These are phyloP conservation scores for Lycodopsis pacificus DNA, from an alignment of 2,797 vertebrate genomes.

Conservation along the genomic window DNA sequence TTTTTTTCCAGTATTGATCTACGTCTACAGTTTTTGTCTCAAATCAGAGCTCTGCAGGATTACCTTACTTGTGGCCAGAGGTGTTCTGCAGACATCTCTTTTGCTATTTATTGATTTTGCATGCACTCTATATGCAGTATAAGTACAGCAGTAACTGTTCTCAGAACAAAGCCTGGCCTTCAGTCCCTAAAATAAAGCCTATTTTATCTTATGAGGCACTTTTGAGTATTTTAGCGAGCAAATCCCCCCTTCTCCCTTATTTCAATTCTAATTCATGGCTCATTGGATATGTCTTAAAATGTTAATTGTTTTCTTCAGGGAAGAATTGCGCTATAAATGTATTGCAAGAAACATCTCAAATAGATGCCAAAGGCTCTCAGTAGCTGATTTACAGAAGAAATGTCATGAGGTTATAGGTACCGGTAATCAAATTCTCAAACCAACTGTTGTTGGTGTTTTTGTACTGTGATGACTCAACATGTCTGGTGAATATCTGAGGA, in stretches of 20 bases:
- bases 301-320: neutral
- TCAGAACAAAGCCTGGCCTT: neutral
- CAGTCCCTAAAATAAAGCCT: neutral
- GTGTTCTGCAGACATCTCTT: slow-evolving; percentile 5
- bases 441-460: neutral
- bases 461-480: neutral
- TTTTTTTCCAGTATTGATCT: slow-evolving; percentile 13
- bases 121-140: neutral
- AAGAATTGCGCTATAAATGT: neutral
- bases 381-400: neutral
- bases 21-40: slow-evolving; percentile 15
- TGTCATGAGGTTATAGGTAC: neutral
- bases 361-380: neutral
- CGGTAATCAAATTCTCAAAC: neutral
- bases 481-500: neutral
- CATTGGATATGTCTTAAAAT: neutral
- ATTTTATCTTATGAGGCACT: neutral
- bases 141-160: no score
- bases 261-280: neutral
- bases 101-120: neutral
- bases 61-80: slow-evolving; percentile 9
- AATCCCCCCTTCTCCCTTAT: neutral
- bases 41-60: slow-evolving; percentile 14
- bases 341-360: neutral
- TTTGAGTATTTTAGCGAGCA: neutral